These are phyloP conservation scores for Aplidium turbinatum DNA, from an alignment of 23 tunicate species.

Conservation along the genomic window DNA sequence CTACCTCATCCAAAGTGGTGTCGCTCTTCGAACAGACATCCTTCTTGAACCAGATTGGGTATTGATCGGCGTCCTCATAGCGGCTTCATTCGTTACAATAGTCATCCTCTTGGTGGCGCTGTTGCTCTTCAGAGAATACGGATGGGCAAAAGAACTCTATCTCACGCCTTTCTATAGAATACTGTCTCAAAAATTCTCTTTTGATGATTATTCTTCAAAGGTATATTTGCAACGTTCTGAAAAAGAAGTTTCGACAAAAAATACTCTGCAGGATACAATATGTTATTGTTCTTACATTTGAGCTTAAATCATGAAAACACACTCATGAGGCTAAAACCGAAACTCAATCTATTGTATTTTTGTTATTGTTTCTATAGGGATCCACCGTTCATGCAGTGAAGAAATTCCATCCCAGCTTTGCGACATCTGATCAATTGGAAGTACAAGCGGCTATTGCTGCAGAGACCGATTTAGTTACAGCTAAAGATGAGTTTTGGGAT, in stretches of 20 bases:
- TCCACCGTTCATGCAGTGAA: slow-evolving; percentile 84
- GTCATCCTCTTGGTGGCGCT: slow-evolving; percentile 69
- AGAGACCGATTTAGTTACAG: slow-evolving; percentile 37
- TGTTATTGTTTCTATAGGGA: slow-evolving; percentile 43
- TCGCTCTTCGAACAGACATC: slow-evolving; percentile 57
- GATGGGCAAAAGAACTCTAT: slow-evolving; percentile 74
- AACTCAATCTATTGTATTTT: too few species aligned
- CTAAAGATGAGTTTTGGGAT: slow-evolving; percentile 94
- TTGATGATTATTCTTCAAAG: slow-evolving; percentile 91
- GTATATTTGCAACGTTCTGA: too few species aligned
- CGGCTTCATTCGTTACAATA: slow-evolving; percentile 60
- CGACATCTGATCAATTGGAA: not conserved
- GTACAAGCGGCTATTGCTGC: slow-evolving; percentile 24
- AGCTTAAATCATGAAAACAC: too few species aligned
- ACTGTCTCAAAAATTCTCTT: slow-evolving; percentile 54
- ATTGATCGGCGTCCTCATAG: slow-evolving; percentile 67
- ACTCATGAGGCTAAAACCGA: too few species aligned
- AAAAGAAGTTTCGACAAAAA: too few species aligned
- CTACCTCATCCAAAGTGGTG: slow-evolving; percentile 69
- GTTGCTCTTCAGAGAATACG: slow-evolving; percentile 81
- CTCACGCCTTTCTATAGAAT: slow-evolving; percentile 66
- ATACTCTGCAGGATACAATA: too few species aligned
- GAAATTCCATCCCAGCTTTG: slow-evolving; percentile 67
- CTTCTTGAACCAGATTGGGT: slow-evolving; percentile 96
- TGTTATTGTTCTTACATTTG: too few species aligned